Conservation (phyloP, 2,797 vertebrate genomes). For the Enoplosus armatus region DNA sequence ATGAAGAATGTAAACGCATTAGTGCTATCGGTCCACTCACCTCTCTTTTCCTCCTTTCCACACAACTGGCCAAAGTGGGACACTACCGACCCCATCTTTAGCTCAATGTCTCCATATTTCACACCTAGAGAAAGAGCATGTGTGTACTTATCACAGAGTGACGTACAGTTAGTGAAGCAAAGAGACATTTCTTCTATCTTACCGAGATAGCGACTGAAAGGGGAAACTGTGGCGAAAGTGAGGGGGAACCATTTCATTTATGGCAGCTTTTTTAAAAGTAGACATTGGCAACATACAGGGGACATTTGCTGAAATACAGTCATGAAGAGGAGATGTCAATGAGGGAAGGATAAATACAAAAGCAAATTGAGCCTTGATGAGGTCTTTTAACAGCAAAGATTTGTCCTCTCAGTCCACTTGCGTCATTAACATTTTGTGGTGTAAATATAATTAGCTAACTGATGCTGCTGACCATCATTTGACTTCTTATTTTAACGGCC, state of each 20-base stretch:
- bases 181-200: neutral
- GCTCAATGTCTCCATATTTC: constrained; percentile 77
- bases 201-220: neutral
- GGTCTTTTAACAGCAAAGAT: too few relatives aligned
- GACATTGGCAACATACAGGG: neutral
- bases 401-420: neutral
- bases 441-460: constrained; percentile 6
- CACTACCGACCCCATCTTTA: constrained; percentile 82
- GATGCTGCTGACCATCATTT: too few relatives aligned
- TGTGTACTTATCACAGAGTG: neutral
- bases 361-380: neutral
- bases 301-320: neutral
- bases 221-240: constrained; percentile 20
- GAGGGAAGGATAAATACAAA: neutral
- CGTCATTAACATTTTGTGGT: neutral
- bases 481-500: neutral
- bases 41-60: constrained; percentile 75
- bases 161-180: neutral
- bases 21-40: constrained; percentile 67
- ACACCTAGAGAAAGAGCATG: constrained; percentile 73
- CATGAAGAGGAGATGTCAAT: neutral
- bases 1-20: neutral
- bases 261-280: neutral
- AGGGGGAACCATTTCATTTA: constrained; percentile 23
- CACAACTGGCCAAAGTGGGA: constrained; percentile 77